These are phyloP conservation scores for Orthonevra nobilis DNA, from an alignment of 2,888 invertebrate species.

Conservation along the genomic window DNA sequence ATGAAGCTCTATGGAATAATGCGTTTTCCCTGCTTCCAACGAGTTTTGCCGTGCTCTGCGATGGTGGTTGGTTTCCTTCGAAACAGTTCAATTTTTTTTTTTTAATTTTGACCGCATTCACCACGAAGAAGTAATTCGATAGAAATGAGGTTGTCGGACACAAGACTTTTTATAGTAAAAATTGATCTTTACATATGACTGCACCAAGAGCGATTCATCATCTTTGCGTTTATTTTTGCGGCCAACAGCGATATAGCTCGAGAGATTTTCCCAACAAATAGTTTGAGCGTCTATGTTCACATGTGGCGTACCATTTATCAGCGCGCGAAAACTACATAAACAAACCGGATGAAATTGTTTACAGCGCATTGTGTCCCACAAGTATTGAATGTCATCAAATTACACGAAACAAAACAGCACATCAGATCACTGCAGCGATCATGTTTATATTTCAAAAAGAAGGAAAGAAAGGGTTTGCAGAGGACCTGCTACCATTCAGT, in stretches of 20 bases:
- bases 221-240: constrained; percentile 34
- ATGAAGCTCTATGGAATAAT: constrained; percentile 26
- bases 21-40: constrained; percentile 30
- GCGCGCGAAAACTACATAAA: constrained; percentile 55
- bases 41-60: constrained; percentile 11
- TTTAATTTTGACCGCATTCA: constrained; percentile 52
- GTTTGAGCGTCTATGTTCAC: constrained; percentile 17
- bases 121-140: constrained; percentile 61
- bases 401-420: too few species aligned
- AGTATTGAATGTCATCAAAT: constrained; percentile 67
- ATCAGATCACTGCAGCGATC: too few species aligned
- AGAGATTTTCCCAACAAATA: constrained; percentile 12
- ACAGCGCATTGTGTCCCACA: constrained; percentile 55
- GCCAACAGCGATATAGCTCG: too few species aligned
- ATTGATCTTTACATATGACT: constrained; percentile 24
- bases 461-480: constrained; percentile 37
- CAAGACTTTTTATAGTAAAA: constrained; percentile 25
- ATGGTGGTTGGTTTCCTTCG: constrained; percentile 23
- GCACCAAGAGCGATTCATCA: constrained; percentile 29
- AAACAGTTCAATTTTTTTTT: constrained; percentile 49
- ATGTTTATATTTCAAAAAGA: constrained; percentile 11
- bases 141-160: constrained; percentile 36
- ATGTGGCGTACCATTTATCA: constrained; percentile 42
- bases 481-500: not conserved
- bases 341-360: constrained; percentile 65